phyloP scores from a whole-genome alignment of 1,140 invertebrate genomes.

The roundworm (Caenorhabditis elegans) region WBcel235 BX284605.5:15771501-15772000 shows the following conservation, averaged over 20 bases:
- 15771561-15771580: neutral
- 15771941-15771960: too few relatives aligned
- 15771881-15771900: slow-evolving; percentile 34
- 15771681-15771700: neutral
- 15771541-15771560: neutral
- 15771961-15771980: too few relatives aligned
- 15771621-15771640: neutral
- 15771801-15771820: neutral
- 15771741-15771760: neutral
- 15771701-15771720: neutral
- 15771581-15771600: neutral
- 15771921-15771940: neutral
- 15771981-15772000: neutral
- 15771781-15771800: neutral
- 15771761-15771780: slow-evolving; percentile 15
- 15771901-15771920: neutral
- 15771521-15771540: neutral
- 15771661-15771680: neutral
- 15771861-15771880: slow-evolving; percentile 11
- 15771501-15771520: neutral
- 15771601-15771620: neutral
- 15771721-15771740: neutral
- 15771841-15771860: slow-evolving; percentile 31
- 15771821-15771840: neutral
- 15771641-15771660: neutral